Evolutionary conservation across 2,888 invertebrate species (phyloP).

Genomic region (Ferdinandea cuprea): DNA sequence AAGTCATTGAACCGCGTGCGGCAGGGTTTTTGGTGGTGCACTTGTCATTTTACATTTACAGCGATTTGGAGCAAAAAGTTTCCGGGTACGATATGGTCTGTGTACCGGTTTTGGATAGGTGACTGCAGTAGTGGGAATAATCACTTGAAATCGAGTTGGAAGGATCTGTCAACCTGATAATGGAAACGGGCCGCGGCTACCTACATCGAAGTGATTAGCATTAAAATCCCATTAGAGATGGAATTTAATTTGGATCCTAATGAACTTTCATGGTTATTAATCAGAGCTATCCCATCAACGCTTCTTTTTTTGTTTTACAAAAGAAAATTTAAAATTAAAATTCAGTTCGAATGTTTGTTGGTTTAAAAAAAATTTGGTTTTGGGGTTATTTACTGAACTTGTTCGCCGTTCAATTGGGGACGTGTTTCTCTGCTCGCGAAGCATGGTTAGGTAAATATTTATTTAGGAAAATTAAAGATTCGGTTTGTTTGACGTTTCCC

Average conservation of each 20-base stretch:
- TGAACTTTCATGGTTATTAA: conserved; percentile 38
- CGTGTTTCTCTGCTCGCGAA: not conserved
- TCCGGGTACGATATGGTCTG: conserved; percentile 18
- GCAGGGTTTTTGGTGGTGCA: conserved; percentile 40
- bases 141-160: not conserved
- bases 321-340: conserved; percentile 29
- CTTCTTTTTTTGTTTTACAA: conserved; percentile 32
- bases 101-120: not conserved
- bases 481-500: conserved; percentile 47
- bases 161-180: conserved; percentile 23
- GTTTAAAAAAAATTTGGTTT: conserved; percentile 7
- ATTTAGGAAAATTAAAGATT: conserved; percentile 63
- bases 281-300: conserved; percentile 39
- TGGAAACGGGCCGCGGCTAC: conserved; percentile 14
- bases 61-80: conserved; percentile 47
- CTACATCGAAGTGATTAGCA: conserved; percentile 54
- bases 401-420: not conserved
- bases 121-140: not conserved
- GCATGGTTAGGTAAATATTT: conserved; percentile 57
- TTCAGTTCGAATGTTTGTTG: conserved; percentile 6
- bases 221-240: conserved; percentile 41
- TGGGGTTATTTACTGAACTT: conserved; percentile 33
- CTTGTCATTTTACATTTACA: conserved; percentile 54
- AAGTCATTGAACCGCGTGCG: conserved; percentile 63
- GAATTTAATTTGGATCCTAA: conserved; percentile 30